Evolutionary conservation across 2,113 vertebrate species (phyloP), one percentile per base, ranked within the genome.

Genomic region (Hiodon alosoides): DNA sequence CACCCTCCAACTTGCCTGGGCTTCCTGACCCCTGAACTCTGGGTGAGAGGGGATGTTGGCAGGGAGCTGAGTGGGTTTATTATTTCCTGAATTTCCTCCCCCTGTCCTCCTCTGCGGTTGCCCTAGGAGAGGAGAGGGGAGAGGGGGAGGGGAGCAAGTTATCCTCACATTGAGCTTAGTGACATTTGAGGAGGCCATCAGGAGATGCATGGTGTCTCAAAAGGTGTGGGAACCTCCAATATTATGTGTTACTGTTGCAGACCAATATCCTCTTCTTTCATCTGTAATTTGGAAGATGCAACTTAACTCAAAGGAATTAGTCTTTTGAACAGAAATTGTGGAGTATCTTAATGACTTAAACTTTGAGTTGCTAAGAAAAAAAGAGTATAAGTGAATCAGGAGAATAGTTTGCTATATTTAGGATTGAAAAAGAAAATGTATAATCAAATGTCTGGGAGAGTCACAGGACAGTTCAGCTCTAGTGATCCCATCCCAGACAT

Each of bases 11-110:
- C 78, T 83, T 80, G 67, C 77, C 82, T 83, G 83, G 80, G 51
- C 17, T 76, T 78, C 82, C 53, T 88, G 92, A 94, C 92, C 94
- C 89, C 90, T 92, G 81, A 94, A 89, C 91, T 82, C 86, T 80
- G 91, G 89, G 92, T 94, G 92, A 93, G 86, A 89, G 81, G 82
- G 89, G 90, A 90, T 80, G 85, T 89, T 89, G 83, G 82, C 82
- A 87, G 86, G 91, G 85, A 90, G 93, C 91, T 94, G 90, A 89
- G 90, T 90, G 92, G 95, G 93, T 95, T 95, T 94, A 95, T 96
- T 95, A 95, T 95, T 94, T 96, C 93, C 95, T 93, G 92, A 88
- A 87, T 91, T 88, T 88, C 86, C 91, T 91, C 89, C 89, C 89
- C 88, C 88, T 48, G 87, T 88, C 89, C 81, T 76, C 64, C 75